Conservation (phyloP, 2,888 invertebrate genomes). For the Atherix ibis region DNA sequence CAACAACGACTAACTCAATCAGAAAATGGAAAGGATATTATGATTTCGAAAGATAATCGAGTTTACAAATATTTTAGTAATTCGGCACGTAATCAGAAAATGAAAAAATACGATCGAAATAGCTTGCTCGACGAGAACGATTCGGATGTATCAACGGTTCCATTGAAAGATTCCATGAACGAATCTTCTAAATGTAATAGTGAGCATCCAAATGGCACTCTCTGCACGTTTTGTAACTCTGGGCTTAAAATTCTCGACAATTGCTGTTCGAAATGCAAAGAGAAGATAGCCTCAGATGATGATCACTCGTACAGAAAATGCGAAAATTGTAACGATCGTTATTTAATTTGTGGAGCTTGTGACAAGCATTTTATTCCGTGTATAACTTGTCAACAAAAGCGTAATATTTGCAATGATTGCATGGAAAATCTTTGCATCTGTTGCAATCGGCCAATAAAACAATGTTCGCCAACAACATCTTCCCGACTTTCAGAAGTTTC, state of each 20-base stretch:
- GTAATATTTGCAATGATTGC: conserved; percentile 26
- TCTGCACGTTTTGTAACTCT: conserved; percentile 25
- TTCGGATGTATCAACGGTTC: not conserved
- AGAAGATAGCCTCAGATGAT: conserved; percentile 14
- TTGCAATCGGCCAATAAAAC: conserved; percentile 13
- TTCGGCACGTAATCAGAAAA: conserved; percentile 23
- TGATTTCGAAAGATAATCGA: conserved; percentile 16
- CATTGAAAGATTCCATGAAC: not conserved
- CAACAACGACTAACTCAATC: conserved; percentile 13
- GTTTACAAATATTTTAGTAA: conserved; percentile 32
- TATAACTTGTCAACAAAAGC: conserved; percentile 21
- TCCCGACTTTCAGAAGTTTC: not conserved
- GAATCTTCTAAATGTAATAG: not conserved
- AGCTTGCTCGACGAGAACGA: conserved; percentile 7
- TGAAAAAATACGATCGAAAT: conserved; percentile 3
- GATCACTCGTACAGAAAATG: conserved; percentile 17
- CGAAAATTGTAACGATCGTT: conserved; percentile 23
- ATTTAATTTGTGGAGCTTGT: conserved; percentile 22
- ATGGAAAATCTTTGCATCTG: conserved; percentile 23
- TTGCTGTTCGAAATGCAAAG: conserved; percentile 25
- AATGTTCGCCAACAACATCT: not conserved
- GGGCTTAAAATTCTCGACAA: conserved; percentile 23
- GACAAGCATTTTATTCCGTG: conserved; percentile 21
- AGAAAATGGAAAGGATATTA: conserved; percentile 12
- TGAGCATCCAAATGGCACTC: conserved; percentile 10